Evolutionary conservation across 1,140 invertebrate species (phyloP).

Genomic region (Neodiprion lecontei): DNA sequence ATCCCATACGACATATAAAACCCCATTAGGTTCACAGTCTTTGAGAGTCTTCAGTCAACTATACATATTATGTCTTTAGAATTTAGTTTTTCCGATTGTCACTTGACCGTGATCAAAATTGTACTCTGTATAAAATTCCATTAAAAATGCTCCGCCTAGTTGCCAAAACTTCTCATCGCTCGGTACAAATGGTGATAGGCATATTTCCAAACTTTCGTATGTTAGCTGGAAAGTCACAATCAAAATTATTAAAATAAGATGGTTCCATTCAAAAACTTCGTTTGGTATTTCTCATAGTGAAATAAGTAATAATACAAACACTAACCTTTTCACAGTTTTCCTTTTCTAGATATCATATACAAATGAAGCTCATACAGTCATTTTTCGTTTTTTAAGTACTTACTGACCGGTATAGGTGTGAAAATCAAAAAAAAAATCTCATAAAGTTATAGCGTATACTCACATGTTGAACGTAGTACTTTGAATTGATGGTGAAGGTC

Average conservation of each 20-base stretch:
- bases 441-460: slow-evolving; percentile 33
- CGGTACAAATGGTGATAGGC: slow-evolving; percentile 41
- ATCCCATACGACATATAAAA: no score
- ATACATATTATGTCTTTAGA: slow-evolving; percentile 24
- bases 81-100: slow-evolving; percentile 33
- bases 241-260: not conserved
- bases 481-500: slow-evolving; percentile 69
- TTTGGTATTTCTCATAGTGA: slow-evolving; percentile 13
- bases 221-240: slow-evolving; percentile 33
- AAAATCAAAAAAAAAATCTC: slow-evolving; percentile 15
- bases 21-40: no score
- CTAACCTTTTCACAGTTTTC: not conserved
- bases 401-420: no score
- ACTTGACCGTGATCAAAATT: slow-evolving; percentile 36
- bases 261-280: slow-evolving; percentile 10
- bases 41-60: no score
- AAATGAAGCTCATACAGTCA: slow-evolving; percentile 11
- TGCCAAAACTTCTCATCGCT: slow-evolving; percentile 26
- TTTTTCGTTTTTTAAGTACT: not conserved
- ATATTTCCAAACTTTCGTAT: slow-evolving; percentile 33
- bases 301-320: not conserved
- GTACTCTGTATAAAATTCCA: slow-evolving; percentile 51
- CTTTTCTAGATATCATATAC: not conserved
- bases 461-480: slow-evolving; percentile 74
- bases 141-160: slow-evolving; percentile 50